Evolutionary conservation across 2,888 invertebrate genomes (phyloP).

Genomic region (Leucoptera coffeella): DNA sequence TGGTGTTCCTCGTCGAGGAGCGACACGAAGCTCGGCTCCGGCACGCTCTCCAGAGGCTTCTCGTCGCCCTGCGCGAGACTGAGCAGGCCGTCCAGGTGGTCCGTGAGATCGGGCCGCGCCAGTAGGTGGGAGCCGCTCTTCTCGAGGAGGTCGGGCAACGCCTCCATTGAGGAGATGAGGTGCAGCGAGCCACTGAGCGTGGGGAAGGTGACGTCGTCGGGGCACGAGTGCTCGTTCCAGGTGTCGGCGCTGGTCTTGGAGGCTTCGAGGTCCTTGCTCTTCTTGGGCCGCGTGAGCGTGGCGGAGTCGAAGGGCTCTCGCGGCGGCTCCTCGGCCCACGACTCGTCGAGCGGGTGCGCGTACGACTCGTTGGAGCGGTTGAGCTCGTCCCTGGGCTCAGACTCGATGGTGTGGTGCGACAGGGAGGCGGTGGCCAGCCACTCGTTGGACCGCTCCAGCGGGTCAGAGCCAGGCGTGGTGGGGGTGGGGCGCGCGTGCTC

Average conservation of each 20-base stretch:
- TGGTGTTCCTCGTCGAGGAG: constrained; percentile 43
- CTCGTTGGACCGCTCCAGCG: constrained; percentile 27
- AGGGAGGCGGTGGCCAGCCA: constrained; percentile 27
- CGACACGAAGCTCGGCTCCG: constrained; percentile 28
- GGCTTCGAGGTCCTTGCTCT: constrained; percentile 15
- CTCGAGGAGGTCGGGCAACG: constrained; percentile 35
- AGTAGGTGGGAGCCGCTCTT: constrained; percentile 19
- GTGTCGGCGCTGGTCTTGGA: constrained; percentile 50
- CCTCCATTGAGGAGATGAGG: constrained; percentile 59
- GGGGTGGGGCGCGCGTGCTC: constrained; percentile 10
- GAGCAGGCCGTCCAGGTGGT: constrained; percentile 16
- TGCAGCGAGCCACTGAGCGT: constrained; percentile 74
- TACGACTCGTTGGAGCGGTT: constrained; percentile 45
- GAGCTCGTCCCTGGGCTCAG: constrained; percentile 26
- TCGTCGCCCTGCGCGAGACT: neutral
- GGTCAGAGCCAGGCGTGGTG: constrained; percentile 13
- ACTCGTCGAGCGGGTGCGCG: constrained; percentile 32
- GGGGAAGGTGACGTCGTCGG: constrained; percentile 75
- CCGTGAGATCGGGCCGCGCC: constrained; percentile 30
- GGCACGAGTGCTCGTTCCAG: constrained; percentile 76
- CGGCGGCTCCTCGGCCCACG: constrained; percentile 20
- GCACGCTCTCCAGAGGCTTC: constrained; percentile 14
- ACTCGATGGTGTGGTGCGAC: constrained; percentile 27
- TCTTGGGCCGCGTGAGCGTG: constrained; percentile 13
- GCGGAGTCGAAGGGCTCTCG: constrained; percentile 9